Evolutionary conservation across 2,797 vertebrate genomes (phyloP).

Genomic region (Syndactyla subalaris): DNA sequence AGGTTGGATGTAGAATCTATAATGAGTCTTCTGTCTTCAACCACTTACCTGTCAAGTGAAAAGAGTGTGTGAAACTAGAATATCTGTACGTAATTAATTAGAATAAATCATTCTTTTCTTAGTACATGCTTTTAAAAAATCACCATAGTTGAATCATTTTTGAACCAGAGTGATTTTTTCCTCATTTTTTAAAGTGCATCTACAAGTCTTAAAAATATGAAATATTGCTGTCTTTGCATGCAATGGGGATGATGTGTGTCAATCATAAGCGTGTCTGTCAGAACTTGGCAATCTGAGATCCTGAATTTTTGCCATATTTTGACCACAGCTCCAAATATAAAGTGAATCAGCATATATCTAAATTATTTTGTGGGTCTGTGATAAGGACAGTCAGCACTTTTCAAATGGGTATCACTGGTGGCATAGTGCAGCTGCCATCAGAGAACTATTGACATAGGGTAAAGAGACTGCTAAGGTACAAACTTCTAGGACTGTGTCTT

Average conservation of each 20-base stretch:
- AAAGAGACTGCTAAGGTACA: not conserved
- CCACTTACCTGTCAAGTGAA: constrained; percentile 77
- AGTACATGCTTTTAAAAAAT: not conserved
- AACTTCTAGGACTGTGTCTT: not conserved
- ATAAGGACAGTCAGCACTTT: not conserved
- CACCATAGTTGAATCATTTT: not conserved
- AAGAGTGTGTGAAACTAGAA: constrained; percentile 41
- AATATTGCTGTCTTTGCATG: not conserved
- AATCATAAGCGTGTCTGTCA: not conserved
- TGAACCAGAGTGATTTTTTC: not conserved
- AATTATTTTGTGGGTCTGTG: not conserved
- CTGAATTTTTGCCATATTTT: not conserved
- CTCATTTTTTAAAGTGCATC: not conserved
- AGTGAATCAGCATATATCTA: not conserved
- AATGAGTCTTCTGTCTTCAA: constrained; percentile 74
- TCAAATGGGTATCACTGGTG: not conserved
- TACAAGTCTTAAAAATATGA: not conserved
- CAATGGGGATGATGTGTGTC: not conserved
- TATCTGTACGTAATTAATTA: constrained; percentile 63
- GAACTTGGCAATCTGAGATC: not conserved
- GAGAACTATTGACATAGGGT: not conserved
- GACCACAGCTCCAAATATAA: not conserved
- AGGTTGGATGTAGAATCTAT: constrained; percentile 78
- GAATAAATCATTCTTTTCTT: constrained; percentile 14
- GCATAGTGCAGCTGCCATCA: not conserved